Percentiles rank a stretch among this genome's conserved stretches.
phyloP scores from a whole-genome alignment of 1,140 invertebrate genomes.

The Ooceraea biroi region DNA sequence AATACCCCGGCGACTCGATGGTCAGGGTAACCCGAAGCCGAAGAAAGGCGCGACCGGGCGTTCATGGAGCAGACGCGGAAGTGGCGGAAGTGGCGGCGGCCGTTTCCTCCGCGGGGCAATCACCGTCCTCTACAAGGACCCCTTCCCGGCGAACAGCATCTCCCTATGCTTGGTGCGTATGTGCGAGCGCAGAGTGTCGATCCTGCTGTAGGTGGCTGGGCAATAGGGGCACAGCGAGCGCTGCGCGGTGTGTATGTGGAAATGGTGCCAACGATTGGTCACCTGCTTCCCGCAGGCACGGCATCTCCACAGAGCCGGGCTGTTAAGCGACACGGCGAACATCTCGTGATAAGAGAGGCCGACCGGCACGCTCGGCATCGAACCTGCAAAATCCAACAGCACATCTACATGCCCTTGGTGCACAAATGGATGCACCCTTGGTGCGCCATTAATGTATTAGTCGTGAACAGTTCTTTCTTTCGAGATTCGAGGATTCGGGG shows the following conservation, averaged over 20 bases:
- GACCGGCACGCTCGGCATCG: slow-evolving; percentile 83
- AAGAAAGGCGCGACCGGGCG: slow-evolving; percentile 71
- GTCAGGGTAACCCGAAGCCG: slow-evolving; percentile 72
- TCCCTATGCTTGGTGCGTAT: slow-evolving; percentile 91
- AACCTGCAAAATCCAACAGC: slow-evolving; percentile 83
- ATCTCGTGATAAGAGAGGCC: slow-evolving; percentile 92
- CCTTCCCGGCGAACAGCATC: slow-evolving; percentile 84
- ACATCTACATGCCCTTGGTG: slow-evolving; percentile 77
- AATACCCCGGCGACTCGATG: slow-evolving; percentile 29
- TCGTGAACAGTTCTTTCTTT: too few relatives aligned
- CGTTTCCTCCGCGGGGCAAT: slow-evolving; percentile 79
- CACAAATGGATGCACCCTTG: slow-evolving; percentile 6
- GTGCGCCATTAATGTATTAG: too few relatives aligned
- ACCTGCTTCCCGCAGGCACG: slow-evolving; percentile 94
- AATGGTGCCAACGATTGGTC: slow-evolving; percentile 95
- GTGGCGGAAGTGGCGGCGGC: slow-evolving; percentile 70
- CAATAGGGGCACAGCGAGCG: slow-evolving; percentile 93
- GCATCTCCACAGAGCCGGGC: slow-evolving; percentile 91
- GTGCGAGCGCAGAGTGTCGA: slow-evolving; percentile 93
- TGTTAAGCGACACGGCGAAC: slow-evolving; percentile 90
- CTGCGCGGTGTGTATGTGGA: slow-evolving; percentile 92
- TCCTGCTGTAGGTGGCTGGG: slow-evolving; percentile 93
- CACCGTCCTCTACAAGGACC: slow-evolving; percentile 82
- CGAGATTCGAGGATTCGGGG: not conserved
- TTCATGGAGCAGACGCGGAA: slow-evolving; percentile 66